These are phyloP conservation scores for Chaetops frenatus DNA, from an alignment of 2,113 vertebrate species.

Conservation along the genomic window DNA sequence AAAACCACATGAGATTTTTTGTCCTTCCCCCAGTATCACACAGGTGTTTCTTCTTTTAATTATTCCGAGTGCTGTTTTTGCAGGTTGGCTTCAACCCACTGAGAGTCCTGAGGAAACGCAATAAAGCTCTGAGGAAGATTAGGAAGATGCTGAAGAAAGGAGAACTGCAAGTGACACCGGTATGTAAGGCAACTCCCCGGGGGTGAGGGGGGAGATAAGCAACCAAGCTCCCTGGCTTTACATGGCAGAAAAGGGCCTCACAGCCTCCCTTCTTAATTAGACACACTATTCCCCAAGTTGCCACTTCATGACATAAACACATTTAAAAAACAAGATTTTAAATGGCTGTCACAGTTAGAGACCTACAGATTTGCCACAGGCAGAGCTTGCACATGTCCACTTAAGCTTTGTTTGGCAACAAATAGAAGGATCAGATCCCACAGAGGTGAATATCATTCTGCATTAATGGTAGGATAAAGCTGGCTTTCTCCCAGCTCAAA, in stretches of 20 bases:
- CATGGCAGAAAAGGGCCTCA: not conserved
- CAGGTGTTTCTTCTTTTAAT: not conserved
- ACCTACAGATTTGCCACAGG: not conserved
- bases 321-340: not conserved
- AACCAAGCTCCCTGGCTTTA: not conserved
- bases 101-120: conserved; percentile 88
- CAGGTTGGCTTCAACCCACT: conserved; percentile 89
- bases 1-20: not conserved
- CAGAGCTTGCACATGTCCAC: not conserved
- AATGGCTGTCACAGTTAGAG: not conserved
- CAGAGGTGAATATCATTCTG: not conserved
- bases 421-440: not conserved
- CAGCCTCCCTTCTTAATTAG: not conserved
- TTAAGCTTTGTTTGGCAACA: not conserved
- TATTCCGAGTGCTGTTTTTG: not conserved
- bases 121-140: conserved; percentile 88
- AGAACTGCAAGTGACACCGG: conserved; percentile 78
- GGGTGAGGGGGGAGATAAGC: not conserved
- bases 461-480: not conserved
- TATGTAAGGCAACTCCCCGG: conserved; percentile 29
- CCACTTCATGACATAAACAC: not conserved
- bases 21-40: not conserved
- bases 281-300: not conserved
- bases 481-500: not conserved
- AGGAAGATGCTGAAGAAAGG: conserved; percentile 82